These are phyloP conservation scores for Eurois occulta DNA, from an alignment of 2,888 invertebrate species.

Conservation along the genomic window DNA sequence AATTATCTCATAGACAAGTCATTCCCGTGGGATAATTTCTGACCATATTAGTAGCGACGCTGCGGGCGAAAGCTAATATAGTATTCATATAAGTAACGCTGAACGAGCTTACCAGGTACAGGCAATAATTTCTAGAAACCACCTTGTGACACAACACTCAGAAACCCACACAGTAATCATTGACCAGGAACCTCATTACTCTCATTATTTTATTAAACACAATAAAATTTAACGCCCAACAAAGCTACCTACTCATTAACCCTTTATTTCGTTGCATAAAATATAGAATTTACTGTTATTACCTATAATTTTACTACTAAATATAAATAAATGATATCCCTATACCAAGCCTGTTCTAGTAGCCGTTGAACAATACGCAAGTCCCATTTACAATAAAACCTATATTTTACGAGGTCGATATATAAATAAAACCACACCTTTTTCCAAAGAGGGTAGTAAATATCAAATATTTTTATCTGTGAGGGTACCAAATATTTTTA, in stretches of 20 bases:
- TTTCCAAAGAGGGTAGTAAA: neutral
- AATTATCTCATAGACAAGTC: too few relatives aligned
- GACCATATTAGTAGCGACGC: too few relatives aligned
- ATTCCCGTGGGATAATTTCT: too few relatives aligned
- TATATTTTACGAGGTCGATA: conserved; percentile 39
- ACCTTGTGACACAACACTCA: conserved; percentile 6
- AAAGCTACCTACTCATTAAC: conserved; percentile 14
- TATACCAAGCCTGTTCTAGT: conserved; percentile 16
- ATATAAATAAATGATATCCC: conserved; percentile 29
- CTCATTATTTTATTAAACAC: conserved; percentile 34
- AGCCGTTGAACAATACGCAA: conserved; percentile 28
- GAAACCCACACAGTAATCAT: conserved; percentile 21
- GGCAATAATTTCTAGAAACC: neutral
- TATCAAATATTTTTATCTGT: too few relatives aligned
- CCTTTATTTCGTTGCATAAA: conserved; percentile 45
- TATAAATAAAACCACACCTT: neutral
- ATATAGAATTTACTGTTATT: conserved; percentile 41
- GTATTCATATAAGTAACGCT: neutral
- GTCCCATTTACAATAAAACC: conserved; percentile 40
- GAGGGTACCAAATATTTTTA: neutral
- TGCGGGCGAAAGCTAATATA: too few relatives aligned
- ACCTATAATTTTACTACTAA: conserved; percentile 22
- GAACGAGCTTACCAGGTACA: too few relatives aligned
- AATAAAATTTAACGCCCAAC: conserved; percentile 38
- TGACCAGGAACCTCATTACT: conserved; percentile 22